Base-by-base conservation (phyloP, 2,888 invertebrate species). In the Leptinotarsa peninsularis region DNA sequence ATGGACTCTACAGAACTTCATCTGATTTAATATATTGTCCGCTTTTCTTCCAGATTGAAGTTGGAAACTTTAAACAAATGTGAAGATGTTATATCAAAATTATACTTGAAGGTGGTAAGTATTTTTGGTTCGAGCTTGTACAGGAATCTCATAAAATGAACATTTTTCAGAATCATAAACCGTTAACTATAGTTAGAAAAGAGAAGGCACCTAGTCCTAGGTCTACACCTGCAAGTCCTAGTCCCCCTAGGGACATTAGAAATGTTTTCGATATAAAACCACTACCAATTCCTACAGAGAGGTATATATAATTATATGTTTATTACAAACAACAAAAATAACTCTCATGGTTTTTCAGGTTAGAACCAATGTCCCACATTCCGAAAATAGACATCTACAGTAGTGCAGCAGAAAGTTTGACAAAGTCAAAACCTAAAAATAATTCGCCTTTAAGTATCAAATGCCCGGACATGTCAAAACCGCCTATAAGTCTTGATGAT, bases 61-160 rank as follows among this genome's bases (percentile, higher is more conserved):
- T 90, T 92, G 87, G 92, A 93, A 81, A 93, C 93, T 71, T 86
- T 94, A 67, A 88, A 90, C 27, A 92, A 92, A 88, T 93, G 93
- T 85, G 93, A 94, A 88, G 92, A 92, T 84, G 93, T 94, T 74
- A 88, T 94, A 54, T 87, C 91, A 72, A 93, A 93, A 87, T 89
- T 94, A 79, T 91, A 92, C 82, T 89, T 90, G 66, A 93, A 92
- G 90, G 91, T 93, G 91, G 93, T 93, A 88, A 85, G 86, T 85
- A 71, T 68, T 71, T 54, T 73, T 21, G 27, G 21, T 69, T 66
- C 50, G 54, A 63, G 10, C 27, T 58, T 21, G n/a, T 56, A 52
- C 43, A 14, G 54, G 66, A 68, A 60, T 56, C 72, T 68, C 49
- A 43, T 17, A 23, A 63, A 49, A 17, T 67, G 4, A n/a, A 58